These are phyloP conservation scores for Rhorus exstirpatorius DNA, from an alignment of 2,888 invertebrate species.

Conservation along the genomic window DNA sequence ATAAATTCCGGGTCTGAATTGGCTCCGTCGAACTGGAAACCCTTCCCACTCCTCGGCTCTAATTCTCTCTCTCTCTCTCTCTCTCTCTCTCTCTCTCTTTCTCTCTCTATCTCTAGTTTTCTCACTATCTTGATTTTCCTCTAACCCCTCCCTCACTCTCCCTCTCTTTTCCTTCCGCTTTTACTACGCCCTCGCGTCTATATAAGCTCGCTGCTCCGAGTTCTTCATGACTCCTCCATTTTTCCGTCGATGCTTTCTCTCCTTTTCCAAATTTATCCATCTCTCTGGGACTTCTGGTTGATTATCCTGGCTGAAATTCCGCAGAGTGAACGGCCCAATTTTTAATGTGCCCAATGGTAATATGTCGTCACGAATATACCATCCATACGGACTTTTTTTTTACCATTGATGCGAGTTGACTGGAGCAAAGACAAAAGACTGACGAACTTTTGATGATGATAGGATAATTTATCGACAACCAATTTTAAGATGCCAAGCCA, in stretches of 20 bases:
- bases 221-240: conserved; percentile 62
- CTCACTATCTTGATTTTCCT: conserved; percentile 61
- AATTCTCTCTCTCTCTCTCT: conserved; percentile 40
- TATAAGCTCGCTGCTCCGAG: conserved; percentile 60
- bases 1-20: conserved; percentile 89
- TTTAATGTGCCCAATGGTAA: conserved; percentile 4
- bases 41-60: conserved; percentile 78
- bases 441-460: neutral
- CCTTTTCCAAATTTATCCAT: conserved; percentile 51
- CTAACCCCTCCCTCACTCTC: conserved; percentile 58
- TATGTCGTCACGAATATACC: neutral
- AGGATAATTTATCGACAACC: neutral
- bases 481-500: too few relatives aligned
- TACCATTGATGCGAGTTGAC: neutral
- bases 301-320: conserved; percentile 1
- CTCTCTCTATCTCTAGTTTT: conserved; percentile 51
- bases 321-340: neutral
- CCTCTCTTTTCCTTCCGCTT: conserved; percentile 57
- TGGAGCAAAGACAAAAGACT: neutral
- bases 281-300: neutral
- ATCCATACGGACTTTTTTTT: too few relatives aligned
- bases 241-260: conserved; percentile 51
- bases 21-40: conserved; percentile 88
- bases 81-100: conserved; percentile 26
- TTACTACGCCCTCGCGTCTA: conserved; percentile 64